Evolutionary conservation across 1,140 invertebrate species (phyloP), one percentile per base, ranked within the genome.

Genomic region (Musca domestica): DNA sequence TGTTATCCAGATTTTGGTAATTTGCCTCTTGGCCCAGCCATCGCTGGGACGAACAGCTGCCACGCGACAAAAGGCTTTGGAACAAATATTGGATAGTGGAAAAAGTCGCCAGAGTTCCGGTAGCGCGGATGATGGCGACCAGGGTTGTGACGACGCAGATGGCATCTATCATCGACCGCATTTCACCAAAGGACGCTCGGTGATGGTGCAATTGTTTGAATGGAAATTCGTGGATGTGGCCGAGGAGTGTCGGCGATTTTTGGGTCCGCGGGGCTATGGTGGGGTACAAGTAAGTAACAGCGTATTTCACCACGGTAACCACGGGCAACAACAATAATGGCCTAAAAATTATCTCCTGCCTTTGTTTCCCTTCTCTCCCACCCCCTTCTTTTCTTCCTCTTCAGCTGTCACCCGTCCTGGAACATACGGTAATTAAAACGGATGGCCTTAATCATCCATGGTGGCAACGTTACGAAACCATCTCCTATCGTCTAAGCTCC

Each of bases 401-500:
- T 1, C 12, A 70, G 69, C 15, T 70, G 1, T 70, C 69, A 10
- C 69, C 69, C 6, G 69, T 70, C 0, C 25, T 67, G 5, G 69
- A 71, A 30, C 64, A 68, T 23, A 52, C 65, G 7, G 27, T 65
- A 14, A 25, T 48, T 25, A 19, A 48, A 14, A 64, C 56, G 0
- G 41, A 23, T 3, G 12, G 30, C 3, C 9, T 30, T 49, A 17
- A 74, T 75, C 86, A 89, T 68, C 89, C 86, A 71, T 94, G 86
- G 93, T 93, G 87, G 83, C 91, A 94, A 81, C 83, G 93, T 3
- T 96, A 95, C 72, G 93, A 95, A 79, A 91, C 92, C 0, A 87
- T 95, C 66, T 94, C 92, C 10, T 96, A 95, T 78, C 85, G 87
- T 30, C 81, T 94, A 14, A 73, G 72, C 0, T 92, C 91, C 4